Conservation (phyloP, 2,888 invertebrate species). For the Prenolepis imparis region DNA sequence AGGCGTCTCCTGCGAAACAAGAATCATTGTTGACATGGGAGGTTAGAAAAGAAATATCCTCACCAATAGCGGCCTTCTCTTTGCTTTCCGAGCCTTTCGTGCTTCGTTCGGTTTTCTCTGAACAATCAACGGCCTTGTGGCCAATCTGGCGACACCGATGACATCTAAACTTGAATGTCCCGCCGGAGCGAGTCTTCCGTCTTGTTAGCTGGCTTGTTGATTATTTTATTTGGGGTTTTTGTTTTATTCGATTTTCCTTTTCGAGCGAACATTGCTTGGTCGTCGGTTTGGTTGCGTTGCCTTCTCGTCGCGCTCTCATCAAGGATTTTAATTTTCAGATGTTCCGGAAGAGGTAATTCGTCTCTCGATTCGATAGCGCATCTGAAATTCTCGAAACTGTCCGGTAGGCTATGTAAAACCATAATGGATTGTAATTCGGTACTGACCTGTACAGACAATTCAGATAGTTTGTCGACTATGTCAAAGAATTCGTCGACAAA, state of each 20-base stretch:
- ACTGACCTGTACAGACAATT: neutral
- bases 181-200: neutral
- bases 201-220: neutral
- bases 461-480: neutral
- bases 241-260: neutral
- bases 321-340: neutral
- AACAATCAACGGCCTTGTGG: neutral
- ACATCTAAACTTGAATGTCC: neutral
- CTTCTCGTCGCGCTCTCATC: neutral
- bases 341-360: too few relatives aligned
- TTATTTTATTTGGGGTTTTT: neutral
- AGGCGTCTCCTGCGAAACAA: neutral
- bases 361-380: too few relatives aligned
- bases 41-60: neutral
- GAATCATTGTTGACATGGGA: neutral
- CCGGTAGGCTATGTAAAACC: too few relatives aligned
- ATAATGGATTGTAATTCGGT: neutral
- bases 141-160: neutral
- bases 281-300: neutral
- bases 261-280: neutral
- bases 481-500: neutral
- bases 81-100: neutral
- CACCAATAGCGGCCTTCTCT: neutral
- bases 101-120: neutral
- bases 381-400: too few relatives aligned